Evolutionary conservation across 2,113 vertebrate species (phyloP).

Genomic region (Hemichromis elongatus): DNA sequence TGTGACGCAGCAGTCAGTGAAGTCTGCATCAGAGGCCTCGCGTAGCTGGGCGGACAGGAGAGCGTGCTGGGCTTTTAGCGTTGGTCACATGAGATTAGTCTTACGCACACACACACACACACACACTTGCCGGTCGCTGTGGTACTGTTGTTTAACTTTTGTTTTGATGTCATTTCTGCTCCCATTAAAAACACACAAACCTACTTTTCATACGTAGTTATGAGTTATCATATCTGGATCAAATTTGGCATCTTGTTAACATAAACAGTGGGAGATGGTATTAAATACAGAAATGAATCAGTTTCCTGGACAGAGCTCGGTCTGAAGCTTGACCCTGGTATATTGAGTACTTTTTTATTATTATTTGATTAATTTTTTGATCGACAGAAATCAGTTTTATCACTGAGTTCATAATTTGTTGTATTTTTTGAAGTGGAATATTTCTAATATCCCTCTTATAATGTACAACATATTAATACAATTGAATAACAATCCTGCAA

Average conservation of each 20-base stretch:
- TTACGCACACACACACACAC: not conserved
- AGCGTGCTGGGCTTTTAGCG: not conserved
- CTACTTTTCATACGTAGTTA: not conserved
- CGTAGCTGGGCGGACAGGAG: not conserved
- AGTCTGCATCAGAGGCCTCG: fast-evolving
- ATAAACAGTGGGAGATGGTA: not conserved
- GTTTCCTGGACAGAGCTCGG: not conserved
- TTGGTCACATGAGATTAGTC: not conserved
- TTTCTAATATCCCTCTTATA: not conserved
- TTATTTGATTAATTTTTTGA: not conserved
- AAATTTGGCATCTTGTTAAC: not conserved
- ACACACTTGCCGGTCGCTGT: not conserved
- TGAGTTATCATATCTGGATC: not conserved
- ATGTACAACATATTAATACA: not conserved
- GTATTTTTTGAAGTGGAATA: not conserved
- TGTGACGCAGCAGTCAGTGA: not conserved
- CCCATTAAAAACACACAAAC: not conserved
- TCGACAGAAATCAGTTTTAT: not conserved
- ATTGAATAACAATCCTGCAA: not conserved
- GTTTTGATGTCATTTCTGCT: not conserved
- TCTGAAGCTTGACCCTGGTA: not conserved
- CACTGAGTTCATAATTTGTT: not conserved
- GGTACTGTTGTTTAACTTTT: not conserved
- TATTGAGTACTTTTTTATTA: no score
- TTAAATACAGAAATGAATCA: fast-evolving